Evolutionary conservation across 2,113 vertebrate species (phyloP).

Genomic region (Caranx ignobilis): DNA sequence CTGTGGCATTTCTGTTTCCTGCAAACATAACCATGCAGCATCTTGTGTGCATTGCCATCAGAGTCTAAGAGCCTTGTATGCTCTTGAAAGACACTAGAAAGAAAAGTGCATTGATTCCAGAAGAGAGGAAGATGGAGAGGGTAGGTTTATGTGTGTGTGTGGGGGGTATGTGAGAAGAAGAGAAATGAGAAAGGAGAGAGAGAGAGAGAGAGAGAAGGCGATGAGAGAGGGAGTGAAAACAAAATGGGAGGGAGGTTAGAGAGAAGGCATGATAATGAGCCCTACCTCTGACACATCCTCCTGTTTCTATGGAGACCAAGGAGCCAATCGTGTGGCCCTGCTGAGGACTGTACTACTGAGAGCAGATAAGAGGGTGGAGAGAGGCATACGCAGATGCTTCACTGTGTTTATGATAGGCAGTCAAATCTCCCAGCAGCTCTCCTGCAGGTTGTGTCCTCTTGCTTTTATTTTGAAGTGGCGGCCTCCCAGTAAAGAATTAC

Average conservation of each 20-base stretch:
- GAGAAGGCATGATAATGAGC: slow-evolving; percentile 76
- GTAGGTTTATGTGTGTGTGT: neutral
- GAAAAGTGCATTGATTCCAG: slow-evolving; percentile 66
- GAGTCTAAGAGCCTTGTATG: slow-evolving; percentile 39
- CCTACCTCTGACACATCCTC: slow-evolving; percentile 85
- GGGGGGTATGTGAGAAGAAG: slow-evolving; percentile 51
- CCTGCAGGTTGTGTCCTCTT: slow-evolving; percentile 34
- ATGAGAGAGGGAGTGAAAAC: slow-evolving; percentile 53
- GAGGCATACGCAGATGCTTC: slow-evolving; percentile 45
- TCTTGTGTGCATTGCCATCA: slow-evolving; percentile 36
- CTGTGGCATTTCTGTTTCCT: slow-evolving; percentile 1
- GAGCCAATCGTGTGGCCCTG: slow-evolving; percentile 79
- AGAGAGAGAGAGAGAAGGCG: neutral
- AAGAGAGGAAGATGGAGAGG: slow-evolving; percentile 37
- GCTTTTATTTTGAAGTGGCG: slow-evolving; percentile 8
- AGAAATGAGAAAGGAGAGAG: slow-evolving; percentile 40
- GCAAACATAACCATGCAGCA: slow-evolving; percentile 16
- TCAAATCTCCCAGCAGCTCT: slow-evolving; percentile 30
- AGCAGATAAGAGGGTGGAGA: slow-evolving; percentile 74
- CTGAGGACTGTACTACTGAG: slow-evolving; percentile 80
- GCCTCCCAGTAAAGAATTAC: slow-evolving; percentile 6
- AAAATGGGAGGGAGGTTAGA: slow-evolving; percentile 61
- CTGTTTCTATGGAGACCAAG: slow-evolving; percentile 87
- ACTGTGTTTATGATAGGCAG: slow-evolving; percentile 41
- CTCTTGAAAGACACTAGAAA: slow-evolving; percentile 60